Base-by-base conservation (phyloP, 2,797 vertebrate genomes). In the Selene dorsalis region DNA sequence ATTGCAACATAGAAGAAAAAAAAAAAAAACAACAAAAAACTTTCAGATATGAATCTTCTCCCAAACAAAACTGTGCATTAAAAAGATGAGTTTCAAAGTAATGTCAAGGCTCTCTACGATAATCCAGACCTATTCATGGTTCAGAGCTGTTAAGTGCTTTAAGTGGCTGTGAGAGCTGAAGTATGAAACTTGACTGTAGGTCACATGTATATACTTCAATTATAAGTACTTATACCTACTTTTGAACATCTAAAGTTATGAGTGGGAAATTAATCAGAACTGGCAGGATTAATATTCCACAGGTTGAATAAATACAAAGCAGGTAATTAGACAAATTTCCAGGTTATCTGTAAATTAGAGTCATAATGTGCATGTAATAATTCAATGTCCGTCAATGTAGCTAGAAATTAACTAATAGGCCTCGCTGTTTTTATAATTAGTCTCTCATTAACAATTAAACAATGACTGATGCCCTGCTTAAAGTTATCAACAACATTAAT, bases 401-500 rank as follows among this genome's bases (percentile, higher is more conserved):
- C 28, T n/a, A 38, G 45, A 55, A n/a, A 70, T 50, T 3, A 64
- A 53, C 45, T 70, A 66, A 72, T 18, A 62, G 24, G 48, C 50
- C 17, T 35, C 1, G 8, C 12, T 61, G 30, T 66, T 66, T 62
- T 68, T 45, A 35, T 62, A 58, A 69, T 73, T 65, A 75, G 50
- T 57, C 68, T 43, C 38, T 14, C 72, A 79, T 84, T 71, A 83
- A 35, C 32, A n/a, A 55, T 63, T 32, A 59, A 81, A 83, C 74
- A 69, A 52, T 69, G 69, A 77, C 56, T 53, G 38, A 87, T 79
- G 67, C 43, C 11, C 76, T 50, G 55, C 57, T 67, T 73, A 20
- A 35, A 71, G 28, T 73, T 28, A 70, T 16, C 56, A 39, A 26
- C 45, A 45, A 38, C 61, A 50, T 53, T 68, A 74, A 77, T 87